phyloP scores from a whole-genome alignment of 2,888 invertebrate species.

The Lydus trimaculatus region DNA sequence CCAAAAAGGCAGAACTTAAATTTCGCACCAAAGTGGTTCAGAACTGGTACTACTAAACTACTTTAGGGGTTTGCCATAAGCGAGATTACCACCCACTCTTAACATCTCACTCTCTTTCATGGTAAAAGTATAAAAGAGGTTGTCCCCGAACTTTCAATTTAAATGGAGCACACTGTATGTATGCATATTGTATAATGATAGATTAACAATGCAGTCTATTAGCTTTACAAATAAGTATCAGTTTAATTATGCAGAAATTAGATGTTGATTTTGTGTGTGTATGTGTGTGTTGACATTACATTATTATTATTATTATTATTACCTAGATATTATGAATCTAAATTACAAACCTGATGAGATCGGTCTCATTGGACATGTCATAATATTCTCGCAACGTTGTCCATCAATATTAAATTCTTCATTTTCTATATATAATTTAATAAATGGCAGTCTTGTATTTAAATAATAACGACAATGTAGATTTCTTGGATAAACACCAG shows the following conservation, averaged over 20 bases:
- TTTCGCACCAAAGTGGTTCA: no score
- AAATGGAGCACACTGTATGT: conserved; percentile 19
- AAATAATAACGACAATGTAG: conserved; percentile 90
- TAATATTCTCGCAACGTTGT: conserved; percentile 91
- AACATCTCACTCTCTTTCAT: no score
- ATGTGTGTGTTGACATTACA: no score
- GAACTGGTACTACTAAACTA: no score
- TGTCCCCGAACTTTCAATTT: no score
- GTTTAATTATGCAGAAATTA: conserved; percentile 45
- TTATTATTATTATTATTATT: not conserved
- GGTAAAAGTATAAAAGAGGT: no score
- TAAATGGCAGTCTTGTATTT: conserved; percentile 87
- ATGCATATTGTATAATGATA: conserved; percentile 30
- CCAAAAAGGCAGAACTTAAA: no score
- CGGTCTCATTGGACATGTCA: conserved; percentile 93
- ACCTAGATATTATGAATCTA: no score
- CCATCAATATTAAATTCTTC: conserved; percentile 95
- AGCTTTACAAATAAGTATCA: conserved; percentile 39
- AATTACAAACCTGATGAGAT: conserved; percentile 76
- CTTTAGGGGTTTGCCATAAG: no score
- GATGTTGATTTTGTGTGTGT: conserved; percentile 38
- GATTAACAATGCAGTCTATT: conserved; percentile 39
- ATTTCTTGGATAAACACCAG: conserved; percentile 90
- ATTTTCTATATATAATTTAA: conserved; percentile 90
- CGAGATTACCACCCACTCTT: no score